Evolutionary conservation across 1,140 invertebrate species (phyloP).

Genomic region (Danaus melanippus): DNA sequence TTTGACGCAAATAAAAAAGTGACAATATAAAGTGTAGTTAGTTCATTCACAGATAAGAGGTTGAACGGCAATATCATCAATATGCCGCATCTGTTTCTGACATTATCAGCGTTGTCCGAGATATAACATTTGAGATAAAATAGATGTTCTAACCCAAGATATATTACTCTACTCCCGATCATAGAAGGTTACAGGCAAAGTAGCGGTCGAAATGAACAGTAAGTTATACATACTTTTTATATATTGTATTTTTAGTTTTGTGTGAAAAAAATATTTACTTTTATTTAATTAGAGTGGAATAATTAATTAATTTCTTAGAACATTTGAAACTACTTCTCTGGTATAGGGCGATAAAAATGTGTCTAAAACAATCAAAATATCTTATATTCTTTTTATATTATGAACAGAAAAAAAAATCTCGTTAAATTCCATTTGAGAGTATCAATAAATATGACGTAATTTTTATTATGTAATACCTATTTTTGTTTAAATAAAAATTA

Average conservation of each 20-base stretch:
- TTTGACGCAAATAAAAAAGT: conserved; percentile 12
- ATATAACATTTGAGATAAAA: conserved; percentile 55
- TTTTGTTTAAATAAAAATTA: neutral
- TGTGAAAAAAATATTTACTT: neutral
- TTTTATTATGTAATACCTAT: neutral
- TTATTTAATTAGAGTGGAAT: too few species aligned
- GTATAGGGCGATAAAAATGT: too few species aligned
- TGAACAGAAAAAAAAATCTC: too few species aligned
- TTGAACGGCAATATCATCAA: conserved; percentile 46
- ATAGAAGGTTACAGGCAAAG: conserved; percentile 27
- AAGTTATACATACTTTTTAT: conserved; percentile 22
- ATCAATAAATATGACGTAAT: conserved; percentile 4
- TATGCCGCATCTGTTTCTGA: conserved; percentile 34
- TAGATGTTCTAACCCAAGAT: conserved; percentile 36
- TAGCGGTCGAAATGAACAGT: conserved; percentile 55
- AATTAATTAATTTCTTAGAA: too few species aligned
- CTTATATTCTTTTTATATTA: neutral
- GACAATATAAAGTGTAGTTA: conserved; percentile 6
- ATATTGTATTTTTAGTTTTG: conserved; percentile 8
- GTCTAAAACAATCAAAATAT: neutral
- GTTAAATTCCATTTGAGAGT: too few species aligned
- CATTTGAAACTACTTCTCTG: too few species aligned
- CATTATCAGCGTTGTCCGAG: conserved; percentile 38
- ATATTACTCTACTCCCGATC: conserved; percentile 45
- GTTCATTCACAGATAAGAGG: conserved; percentile 21